Conservation (phyloP, 2,797 vertebrate species). For the Coracias cyanogaster region DNA sequence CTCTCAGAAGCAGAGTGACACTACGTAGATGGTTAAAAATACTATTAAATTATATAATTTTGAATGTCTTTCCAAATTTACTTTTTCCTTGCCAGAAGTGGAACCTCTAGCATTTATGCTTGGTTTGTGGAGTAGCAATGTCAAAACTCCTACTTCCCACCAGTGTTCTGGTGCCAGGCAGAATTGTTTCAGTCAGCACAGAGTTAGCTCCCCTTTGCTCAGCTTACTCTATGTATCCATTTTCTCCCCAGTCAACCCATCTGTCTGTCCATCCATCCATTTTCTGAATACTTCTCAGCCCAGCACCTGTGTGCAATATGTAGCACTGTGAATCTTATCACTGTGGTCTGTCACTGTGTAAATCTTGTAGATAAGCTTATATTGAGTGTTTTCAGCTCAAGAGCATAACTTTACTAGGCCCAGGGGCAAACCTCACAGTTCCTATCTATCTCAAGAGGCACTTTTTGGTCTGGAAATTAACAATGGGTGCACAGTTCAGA, state of each 20-base stretch:
- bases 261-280: not conserved
- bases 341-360: not conserved
- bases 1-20: not conserved
- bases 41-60: not conserved
- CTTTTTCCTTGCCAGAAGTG: not conserved
- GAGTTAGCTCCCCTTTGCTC: not conserved
- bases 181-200: rapidly evolving
- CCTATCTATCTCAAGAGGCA: not conserved
- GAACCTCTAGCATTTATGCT: not conserved
- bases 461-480: not conserved
- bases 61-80: not conserved
- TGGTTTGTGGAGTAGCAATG: not conserved
- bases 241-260: not conserved
- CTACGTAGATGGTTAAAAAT: not conserved
- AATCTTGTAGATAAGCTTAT: not conserved
- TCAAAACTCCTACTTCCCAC: not conserved
- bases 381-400: not conserved
- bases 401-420: not conserved
- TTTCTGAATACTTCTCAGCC: not conserved
- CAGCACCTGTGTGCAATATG: rapidly evolving
- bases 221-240: not conserved
- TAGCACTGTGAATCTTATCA: not conserved
- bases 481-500: not conserved
- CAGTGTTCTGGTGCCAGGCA: not conserved
- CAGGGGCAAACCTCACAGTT: not conserved